phyloP scores from a whole-genome alignment of 2,888 invertebrate genomes.

The Drosophila sordidula region DNA sequence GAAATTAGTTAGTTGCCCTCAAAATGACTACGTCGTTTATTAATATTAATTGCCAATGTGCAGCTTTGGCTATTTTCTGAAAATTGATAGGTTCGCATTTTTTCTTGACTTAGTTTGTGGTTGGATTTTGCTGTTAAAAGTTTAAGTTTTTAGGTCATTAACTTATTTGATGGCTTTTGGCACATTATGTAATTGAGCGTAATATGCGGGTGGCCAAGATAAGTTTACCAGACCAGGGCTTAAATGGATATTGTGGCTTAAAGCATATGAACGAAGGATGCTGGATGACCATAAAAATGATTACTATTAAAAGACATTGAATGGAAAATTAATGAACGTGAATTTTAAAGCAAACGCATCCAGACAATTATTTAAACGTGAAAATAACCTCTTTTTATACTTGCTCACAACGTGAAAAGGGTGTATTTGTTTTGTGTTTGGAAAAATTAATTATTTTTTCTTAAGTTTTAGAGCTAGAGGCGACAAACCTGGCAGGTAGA shows the following conservation, averaged over 20 bases:
- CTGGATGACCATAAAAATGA: not conserved
- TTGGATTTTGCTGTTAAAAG: conserved; percentile 24
- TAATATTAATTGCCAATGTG: conserved; percentile 74
- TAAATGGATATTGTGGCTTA: not conserved
- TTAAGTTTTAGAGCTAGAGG: too few species aligned
- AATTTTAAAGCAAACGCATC: not conserved
- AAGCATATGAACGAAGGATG: not conserved
- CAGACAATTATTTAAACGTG: too few species aligned
- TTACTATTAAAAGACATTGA: not conserved
- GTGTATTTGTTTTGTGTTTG: too few species aligned
- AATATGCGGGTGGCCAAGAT: conserved; percentile 46
- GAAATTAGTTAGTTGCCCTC: conserved; percentile 57
- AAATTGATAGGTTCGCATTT: conserved; percentile 40
- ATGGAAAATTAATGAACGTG: not conserved
- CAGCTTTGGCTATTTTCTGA: conserved; percentile 42
- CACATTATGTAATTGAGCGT: conserved; percentile 44
- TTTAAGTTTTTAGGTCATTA: conserved; percentile 71
- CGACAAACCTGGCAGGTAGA: too few species aligned
- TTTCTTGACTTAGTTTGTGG: conserved; percentile 3
- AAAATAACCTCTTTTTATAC: too few species aligned
- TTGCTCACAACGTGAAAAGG: too few species aligned
- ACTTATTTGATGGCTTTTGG: conserved; percentile 67
- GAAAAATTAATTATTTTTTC: too few species aligned
- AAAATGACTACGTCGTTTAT: conserved; percentile 72
- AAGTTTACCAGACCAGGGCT: conserved; percentile 17